A percentile compares a stretch with the other conserved stretches of the same genome.
Evolutionary conservation across 2,888 invertebrate genomes (phyloP).

Genomic region (Meteorus cinctellus): DNA sequence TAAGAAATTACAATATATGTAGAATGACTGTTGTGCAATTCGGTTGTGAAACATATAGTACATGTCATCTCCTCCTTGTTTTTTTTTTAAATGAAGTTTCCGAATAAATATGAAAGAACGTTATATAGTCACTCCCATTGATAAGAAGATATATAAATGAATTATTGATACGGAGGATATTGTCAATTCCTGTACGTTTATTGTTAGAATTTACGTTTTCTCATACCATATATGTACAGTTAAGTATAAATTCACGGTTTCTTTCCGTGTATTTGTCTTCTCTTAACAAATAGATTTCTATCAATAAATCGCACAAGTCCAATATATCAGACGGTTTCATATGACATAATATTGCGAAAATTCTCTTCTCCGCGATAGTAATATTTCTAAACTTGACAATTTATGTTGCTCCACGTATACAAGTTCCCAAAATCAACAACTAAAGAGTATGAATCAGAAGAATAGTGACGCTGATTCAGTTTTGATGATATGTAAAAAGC

Average conservation of each 20-base stretch:
- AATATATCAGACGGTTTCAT: not conserved
- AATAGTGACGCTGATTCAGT: not conserved
- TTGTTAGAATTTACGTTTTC: conserved; percentile 25
- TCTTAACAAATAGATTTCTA: conserved; percentile 32
- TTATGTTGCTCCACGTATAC: no score
- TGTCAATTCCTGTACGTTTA: not conserved
- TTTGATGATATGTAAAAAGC: not conserved
- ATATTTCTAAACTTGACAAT: not conserved
- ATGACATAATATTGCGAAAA: not conserved
- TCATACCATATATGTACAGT: not conserved
- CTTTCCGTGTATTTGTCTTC: conserved; percentile 1
- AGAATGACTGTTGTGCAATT: not conserved
- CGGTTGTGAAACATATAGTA: no score
- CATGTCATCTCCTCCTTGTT: no score
- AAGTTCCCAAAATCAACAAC: no score
- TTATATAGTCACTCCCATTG: no score
- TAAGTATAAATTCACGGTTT: not conserved
- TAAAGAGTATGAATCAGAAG: no score
- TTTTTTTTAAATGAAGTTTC: no score
- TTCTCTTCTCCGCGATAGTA: not conserved
- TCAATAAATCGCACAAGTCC: conserved; percentile 35
- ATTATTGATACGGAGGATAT: conserved; percentile 26
- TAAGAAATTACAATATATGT: not conserved
- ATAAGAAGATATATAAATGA: not conserved
- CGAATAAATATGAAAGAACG: no score